phyloP scores from a whole-genome alignment of 2,113 vertebrate genomes.

The Oryzias woworae region DNA sequence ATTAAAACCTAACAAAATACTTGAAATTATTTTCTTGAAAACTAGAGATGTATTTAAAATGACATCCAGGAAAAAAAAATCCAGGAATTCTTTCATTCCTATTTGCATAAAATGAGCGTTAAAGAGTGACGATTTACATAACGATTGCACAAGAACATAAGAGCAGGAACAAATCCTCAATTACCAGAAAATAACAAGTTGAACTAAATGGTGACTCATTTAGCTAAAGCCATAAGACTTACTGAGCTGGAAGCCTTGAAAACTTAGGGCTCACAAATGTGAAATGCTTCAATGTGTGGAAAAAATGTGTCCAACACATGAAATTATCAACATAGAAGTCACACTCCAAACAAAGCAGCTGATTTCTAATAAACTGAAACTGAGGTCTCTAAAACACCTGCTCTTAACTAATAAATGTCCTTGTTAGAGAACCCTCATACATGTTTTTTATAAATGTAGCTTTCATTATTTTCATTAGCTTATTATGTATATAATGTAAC shows the following conservation, averaged over 20 bases:
- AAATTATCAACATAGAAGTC: conserved; percentile 22
- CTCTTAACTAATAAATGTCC: background rate
- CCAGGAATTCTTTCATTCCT: too few relatives aligned
- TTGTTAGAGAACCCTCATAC: background rate
- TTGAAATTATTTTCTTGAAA: too few relatives aligned
- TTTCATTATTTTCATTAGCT: background rate
- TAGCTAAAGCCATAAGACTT: conserved; percentile 17
- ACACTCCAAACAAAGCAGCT: conserved; percentile 1
- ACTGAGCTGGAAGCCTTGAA: conserved; percentile 11
- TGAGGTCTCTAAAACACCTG: background rate
- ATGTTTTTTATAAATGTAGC: background rate
- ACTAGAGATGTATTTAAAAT: too few relatives aligned
- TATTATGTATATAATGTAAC: background rate
- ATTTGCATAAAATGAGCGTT: conserved; percentile 5
- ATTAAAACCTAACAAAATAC: too few relatives aligned
- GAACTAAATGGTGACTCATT: conserved; percentile 38
- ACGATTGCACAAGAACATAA: conserved; percentile 6
- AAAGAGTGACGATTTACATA: conserved; percentile 7
- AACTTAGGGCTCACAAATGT: conserved; percentile 31
- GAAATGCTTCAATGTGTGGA: conserved; percentile 16
- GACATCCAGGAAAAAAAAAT: too few relatives aligned
- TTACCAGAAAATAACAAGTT: conserved; percentile 26
- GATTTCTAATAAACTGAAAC: conserved; percentile 20
- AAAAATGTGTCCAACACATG: conserved; percentile 32
- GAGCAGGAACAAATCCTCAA: conserved; percentile 9